Conservation (phyloP, 2,113 vertebrate genomes). For the Coregonus clupeaformis region DNA sequence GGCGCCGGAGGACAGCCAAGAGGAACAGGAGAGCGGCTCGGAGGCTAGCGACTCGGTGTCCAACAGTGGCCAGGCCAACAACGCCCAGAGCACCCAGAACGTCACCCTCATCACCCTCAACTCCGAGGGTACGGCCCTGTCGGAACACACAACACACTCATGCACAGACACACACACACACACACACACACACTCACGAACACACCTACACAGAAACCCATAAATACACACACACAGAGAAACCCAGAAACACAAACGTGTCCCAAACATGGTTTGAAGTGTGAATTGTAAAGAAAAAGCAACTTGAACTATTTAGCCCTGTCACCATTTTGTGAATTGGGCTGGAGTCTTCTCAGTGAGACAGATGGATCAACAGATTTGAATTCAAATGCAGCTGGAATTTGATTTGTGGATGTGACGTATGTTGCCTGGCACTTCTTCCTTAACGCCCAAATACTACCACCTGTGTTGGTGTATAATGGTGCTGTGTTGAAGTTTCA, state of each 20-base stretch:
- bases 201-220: background rate
- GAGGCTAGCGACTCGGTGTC: conserved; percentile 94
- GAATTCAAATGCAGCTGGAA: background rate
- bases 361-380: background rate
- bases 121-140: conserved; percentile 83
- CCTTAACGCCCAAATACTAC: no score
- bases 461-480: no score
- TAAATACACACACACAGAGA: background rate
- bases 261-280: no score
- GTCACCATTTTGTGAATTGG: no score
- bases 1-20: conserved; percentile 88
- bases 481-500: no score
- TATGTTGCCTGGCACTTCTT: no score
- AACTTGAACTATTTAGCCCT: no score
- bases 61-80: conserved; percentile 82
- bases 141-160: background rate
- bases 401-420: no score
- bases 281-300: no score
- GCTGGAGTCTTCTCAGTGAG: no score
- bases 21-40: conserved; percentile 93
- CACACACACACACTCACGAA: background rate
- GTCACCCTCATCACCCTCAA: conserved; percentile 97
- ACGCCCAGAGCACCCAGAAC: conserved; percentile 84
- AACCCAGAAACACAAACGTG: no score
- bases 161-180: no score